phyloP scores from a whole-genome alignment of 1,140 invertebrate genomes.

The Octopus sinensis region DNA sequence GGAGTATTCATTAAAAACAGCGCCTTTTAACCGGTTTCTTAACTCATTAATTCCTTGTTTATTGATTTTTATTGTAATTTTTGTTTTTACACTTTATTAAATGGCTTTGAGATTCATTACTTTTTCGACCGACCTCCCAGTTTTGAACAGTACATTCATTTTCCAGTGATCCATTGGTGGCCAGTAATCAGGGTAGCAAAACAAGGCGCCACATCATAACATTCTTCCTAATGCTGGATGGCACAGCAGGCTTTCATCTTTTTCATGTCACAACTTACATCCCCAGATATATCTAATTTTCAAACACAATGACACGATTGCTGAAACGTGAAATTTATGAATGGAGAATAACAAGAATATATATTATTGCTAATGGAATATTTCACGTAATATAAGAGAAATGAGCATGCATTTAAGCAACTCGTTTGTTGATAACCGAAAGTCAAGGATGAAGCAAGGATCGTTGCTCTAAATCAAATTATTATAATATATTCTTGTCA shows the following conservation, averaged over 20 bases:
- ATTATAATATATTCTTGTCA: background rate
- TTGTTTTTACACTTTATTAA: too few species aligned
- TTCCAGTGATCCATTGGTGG: background rate
- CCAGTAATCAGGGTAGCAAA: background rate
- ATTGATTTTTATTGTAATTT: too few species aligned
- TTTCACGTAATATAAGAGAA: background rate
- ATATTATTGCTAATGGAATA: background rate
- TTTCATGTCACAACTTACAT: background rate
- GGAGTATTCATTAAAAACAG: too few species aligned
- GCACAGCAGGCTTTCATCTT: background rate
- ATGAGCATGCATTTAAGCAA: background rate
- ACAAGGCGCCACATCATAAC: too few species aligned
- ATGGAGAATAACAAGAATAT: background rate
- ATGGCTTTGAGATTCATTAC: too few species aligned
- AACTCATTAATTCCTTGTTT: too few species aligned
- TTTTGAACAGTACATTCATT: background rate
- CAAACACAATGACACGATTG: background rate
- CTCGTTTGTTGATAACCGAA: background rate
- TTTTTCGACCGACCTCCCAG: too few species aligned
- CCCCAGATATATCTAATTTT: background rate
- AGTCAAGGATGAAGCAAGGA: background rate
- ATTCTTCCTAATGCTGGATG: background rate
- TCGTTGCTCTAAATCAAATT: background rate
- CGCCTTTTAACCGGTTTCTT: too few species aligned
- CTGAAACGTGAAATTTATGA: background rate